Percentiles rank a stretch among this genome's conserved stretches.
These are phyloP conservation scores for Sarcophaga variegata DNA, from an alignment of 2,888 invertebrate genomes.

Conservation along the genomic window DNA sequence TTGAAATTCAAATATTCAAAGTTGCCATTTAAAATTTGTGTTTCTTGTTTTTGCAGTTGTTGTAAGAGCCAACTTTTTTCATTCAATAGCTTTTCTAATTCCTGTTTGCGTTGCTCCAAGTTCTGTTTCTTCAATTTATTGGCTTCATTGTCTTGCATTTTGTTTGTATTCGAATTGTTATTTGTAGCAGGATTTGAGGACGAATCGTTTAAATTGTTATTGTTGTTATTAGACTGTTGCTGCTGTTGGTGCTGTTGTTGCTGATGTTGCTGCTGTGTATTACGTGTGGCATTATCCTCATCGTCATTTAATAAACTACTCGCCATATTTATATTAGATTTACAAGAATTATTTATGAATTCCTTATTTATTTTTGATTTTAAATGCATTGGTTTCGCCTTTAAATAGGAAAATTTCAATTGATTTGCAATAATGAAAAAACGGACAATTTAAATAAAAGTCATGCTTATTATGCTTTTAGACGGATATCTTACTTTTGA, in stretches of 20 bases:
- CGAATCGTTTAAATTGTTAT: slow-evolving; percentile 45
- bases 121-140: slow-evolving; percentile 75
- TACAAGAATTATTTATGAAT: slow-evolving; percentile 23
- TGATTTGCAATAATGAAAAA: not conserved
- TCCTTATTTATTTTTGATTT: slow-evolving; percentile 47
- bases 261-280: slow-evolving; percentile 66
- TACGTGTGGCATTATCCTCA: slow-evolving; percentile 67
- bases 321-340: slow-evolving; percentile 58
- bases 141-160: slow-evolving; percentile 71
- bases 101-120: slow-evolving; percentile 78
- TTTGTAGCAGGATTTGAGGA: slow-evolving; percentile 7
- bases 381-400: slow-evolving; percentile 38
- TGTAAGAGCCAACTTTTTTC: slow-evolving; percentile 81
- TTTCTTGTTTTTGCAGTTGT: slow-evolving; percentile 81
- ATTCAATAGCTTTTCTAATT: slow-evolving; percentile 79
- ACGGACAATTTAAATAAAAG: slow-evolving; percentile 18
- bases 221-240: slow-evolving; percentile 38
- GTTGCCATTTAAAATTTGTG: slow-evolving; percentile 79
- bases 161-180: slow-evolving; percentile 18
- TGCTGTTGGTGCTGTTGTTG: slow-evolving; percentile 24
- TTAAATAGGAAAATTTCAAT: slow-evolving; percentile 9
- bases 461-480: not conserved
- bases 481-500: not conserved
- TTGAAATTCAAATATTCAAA: slow-evolving; percentile 78
- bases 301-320: slow-evolving; percentile 69